Conservation (phyloP, 1,140 invertebrate species). For the Samia ricini region DNA sequence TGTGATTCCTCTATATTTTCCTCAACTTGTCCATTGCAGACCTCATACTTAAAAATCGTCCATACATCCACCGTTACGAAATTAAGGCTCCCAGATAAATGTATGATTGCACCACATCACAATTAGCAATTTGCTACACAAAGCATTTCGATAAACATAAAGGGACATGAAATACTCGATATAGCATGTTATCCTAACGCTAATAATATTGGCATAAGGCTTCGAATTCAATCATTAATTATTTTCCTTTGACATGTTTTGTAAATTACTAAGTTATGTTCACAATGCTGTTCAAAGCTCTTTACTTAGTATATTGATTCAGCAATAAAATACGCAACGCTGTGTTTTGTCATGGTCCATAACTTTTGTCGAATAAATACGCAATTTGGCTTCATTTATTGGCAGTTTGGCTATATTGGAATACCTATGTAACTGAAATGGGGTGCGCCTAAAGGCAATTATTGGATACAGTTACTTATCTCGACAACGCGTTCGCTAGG, state of each 20-base stretch:
- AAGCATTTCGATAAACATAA: no score
- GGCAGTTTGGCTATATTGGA: constrained; percentile 6
- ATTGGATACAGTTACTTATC: background rate
- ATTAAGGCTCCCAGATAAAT: no score
- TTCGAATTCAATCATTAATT: constrained; percentile 2
- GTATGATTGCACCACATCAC: no score
- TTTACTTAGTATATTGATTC: constrained; percentile 32
- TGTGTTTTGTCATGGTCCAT: constrained; percentile 49
- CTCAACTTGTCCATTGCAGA: no score
- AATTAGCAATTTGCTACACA: no score
- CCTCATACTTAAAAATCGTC: no score
- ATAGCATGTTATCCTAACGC: no score
- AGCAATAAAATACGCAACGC: constrained; percentile 35
- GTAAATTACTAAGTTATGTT: constrained; percentile 8
- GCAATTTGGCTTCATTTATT: constrained; percentile 33
- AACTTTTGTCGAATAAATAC: constrained; percentile 44
- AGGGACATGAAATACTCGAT: no score
- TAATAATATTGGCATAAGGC: no score
- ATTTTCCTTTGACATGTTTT: background rate
- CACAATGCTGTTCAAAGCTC: background rate
- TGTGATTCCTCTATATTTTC: no score
- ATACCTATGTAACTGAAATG: constrained; percentile 3
- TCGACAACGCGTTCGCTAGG: no score
- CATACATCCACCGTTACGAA: no score
- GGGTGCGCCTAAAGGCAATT: background rate